Percentiles rank a stretch among this genome's conserved stretches.
phyloP scores from a whole-genome alignment of 2,888 invertebrate genomes.

The Allygus modestus region DNA sequence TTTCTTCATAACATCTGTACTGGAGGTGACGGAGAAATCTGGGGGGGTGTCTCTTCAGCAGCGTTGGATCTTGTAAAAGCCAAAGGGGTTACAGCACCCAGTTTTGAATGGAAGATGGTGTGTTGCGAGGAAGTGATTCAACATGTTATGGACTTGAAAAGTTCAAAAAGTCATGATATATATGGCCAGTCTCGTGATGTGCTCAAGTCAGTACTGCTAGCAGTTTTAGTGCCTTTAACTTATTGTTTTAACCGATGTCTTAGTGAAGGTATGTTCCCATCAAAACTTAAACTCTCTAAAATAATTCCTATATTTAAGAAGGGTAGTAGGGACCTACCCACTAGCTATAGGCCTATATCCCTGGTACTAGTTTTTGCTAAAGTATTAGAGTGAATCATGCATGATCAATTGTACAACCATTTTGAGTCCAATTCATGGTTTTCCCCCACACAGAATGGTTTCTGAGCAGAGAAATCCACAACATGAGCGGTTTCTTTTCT shows the following conservation, averaged over 20 bases:
- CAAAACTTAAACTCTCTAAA: not conserved
- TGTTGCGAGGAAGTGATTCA: not conserved
- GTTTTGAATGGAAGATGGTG: slow-evolving; percentile 3
- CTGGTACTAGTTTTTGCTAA: not conserved
- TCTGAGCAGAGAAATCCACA: not conserved
- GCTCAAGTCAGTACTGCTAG: not conserved
- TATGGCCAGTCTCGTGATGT: slow-evolving; percentile 26
- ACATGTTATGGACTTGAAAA: not conserved
- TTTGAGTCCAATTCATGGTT: not conserved
- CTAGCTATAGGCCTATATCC: not conserved
- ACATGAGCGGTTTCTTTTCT: not conserved
- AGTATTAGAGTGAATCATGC: not conserved
- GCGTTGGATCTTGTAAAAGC: not conserved
- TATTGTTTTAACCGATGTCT: slow-evolving; percentile 17
- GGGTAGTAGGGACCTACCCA: not conserved
- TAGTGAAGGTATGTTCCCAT: slow-evolving; percentile 21
- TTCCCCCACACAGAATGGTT: not conserved
- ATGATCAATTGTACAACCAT: not conserved
- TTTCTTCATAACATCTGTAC: not conserved
- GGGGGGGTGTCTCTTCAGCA: not conserved
- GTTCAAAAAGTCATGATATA: slow-evolving; percentile 9
- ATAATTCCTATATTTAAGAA: slow-evolving; percentile 31
- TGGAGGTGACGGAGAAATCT: not conserved
- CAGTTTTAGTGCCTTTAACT: not conserved
- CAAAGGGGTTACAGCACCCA: not conserved